phyloP scores from a whole-genome alignment of 2,113 vertebrate species.

The Dasyornis broadbenti region DNA sequence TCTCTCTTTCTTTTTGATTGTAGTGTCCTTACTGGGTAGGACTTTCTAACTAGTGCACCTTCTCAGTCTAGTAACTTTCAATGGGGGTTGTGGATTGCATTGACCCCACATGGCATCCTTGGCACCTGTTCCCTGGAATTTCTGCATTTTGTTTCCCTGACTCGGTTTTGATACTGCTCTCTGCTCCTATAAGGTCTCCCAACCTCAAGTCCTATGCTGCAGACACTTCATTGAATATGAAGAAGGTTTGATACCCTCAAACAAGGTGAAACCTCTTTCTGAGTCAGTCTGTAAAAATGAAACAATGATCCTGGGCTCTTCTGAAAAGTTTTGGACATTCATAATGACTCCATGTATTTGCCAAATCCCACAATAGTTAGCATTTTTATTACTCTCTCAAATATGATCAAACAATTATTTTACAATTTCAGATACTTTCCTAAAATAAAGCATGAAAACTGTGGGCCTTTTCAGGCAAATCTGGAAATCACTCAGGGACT shows the following conservation, averaged over 20 bases:
- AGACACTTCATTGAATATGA: not conserved
- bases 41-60: not conserved
- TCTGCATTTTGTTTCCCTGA: not conserved
- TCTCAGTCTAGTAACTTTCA: not conserved
- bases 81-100: not conserved
- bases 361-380: not conserved
- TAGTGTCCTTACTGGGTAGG: not conserved
- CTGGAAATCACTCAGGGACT: not conserved
- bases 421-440: not conserved
- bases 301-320: not conserved
- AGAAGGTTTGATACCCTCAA: not conserved
- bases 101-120: not conserved
- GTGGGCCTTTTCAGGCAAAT: not conserved
- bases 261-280: not conserved
- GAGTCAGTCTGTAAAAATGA: not conserved
- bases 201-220: not conserved
- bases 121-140: not conserved
- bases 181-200: not conserved
- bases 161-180: not conserved
- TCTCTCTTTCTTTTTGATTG: not conserved
- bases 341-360: not conserved
- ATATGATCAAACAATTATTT: not conserved
- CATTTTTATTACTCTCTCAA: not conserved
- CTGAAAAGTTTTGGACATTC: not conserved
- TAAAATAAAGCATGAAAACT: not conserved